phyloP scores from a whole-genome alignment of 2,888 invertebrate genomes.

The Thera britannica region DNA sequence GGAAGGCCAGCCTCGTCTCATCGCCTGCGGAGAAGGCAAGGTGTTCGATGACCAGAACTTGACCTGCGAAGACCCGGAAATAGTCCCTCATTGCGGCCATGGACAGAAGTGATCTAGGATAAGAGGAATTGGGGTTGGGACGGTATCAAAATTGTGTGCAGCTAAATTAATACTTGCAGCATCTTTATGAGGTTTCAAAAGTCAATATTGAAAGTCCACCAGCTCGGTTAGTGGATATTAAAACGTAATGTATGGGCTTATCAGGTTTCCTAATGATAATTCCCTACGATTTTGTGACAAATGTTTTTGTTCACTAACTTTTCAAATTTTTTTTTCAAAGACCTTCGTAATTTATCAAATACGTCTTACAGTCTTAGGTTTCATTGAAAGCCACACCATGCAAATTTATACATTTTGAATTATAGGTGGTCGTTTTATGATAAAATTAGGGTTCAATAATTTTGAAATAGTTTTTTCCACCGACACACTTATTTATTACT shows the following conservation, averaged over 20 bases:
- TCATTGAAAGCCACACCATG: neutral
- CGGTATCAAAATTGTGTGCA: neutral
- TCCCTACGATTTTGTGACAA: neutral
- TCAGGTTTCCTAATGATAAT: neutral
- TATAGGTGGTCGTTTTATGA: slow-evolving; percentile 45
- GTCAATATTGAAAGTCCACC: neutral
- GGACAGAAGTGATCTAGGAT: slow-evolving; percentile 57
- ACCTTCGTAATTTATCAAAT: neutral
- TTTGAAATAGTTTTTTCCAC: slow-evolving; percentile 61
- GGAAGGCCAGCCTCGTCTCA: slow-evolving; percentile 93
- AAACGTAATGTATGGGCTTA: neutral
- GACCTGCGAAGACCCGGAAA: slow-evolving; percentile 92
- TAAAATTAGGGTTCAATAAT: slow-evolving; percentile 13
- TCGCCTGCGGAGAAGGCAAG: slow-evolving; percentile 94
- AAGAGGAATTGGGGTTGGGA: neutral
- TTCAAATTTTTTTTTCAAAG: neutral
- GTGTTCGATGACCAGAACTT: slow-evolving; percentile 93
- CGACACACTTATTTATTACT: slow-evolving; percentile 68
- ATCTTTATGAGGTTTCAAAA: neutral
- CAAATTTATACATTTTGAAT: neutral
- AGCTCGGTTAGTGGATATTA: neutral
- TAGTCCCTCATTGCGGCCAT: slow-evolving; percentile 74
- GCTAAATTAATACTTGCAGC: neutral
- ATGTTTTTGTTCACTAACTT: neutral
- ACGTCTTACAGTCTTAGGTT: neutral